A percentile compares a stretch with the other conserved stretches of the same genome.
Evolutionary conservation across 2,888 invertebrate genomes (phyloP).

Genomic region (Megaustenia siamemsis): DNA sequence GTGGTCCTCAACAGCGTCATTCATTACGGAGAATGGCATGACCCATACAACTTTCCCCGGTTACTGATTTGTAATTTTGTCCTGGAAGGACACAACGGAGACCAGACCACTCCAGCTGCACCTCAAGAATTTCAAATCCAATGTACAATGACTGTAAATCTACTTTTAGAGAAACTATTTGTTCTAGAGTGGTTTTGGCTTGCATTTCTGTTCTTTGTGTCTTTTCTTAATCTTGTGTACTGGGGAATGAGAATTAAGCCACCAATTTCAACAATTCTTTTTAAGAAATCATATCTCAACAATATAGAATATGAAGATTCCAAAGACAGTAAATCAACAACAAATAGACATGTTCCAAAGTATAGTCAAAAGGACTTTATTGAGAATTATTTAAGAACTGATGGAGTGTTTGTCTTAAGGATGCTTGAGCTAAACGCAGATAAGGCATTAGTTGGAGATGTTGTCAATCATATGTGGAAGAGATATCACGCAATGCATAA

Average conservation of each 20-base stretch:
- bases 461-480: conserved; percentile 33
- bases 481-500: not conserved
- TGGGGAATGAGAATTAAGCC: conserved; percentile 48
- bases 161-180: conserved; percentile 54
- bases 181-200: conserved; percentile 55
- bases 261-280: conserved; percentile 45
- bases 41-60: conserved; percentile 54
- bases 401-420: conserved; percentile 44
- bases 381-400: conserved; percentile 43
- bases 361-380: conserved; percentile 36
- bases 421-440: conserved; percentile 36
- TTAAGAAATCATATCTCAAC: conserved; percentile 47
- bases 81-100: conserved; percentile 36
- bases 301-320: not conserved
- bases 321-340: not conserved
- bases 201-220: conserved; percentile 34
- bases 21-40: conserved; percentile 53
- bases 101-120: too few relatives aligned
- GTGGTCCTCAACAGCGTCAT: conserved; percentile 46
- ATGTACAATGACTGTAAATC: conserved; percentile 51
- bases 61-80: conserved; percentile 53
- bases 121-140: conserved; percentile 40
- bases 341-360: not conserved
- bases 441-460: conserved; percentile 11
- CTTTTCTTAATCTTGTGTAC: conserved; percentile 36